phyloP scores from a whole-genome alignment of 2,888 invertebrate genomes.

The Dromius quadrimaculatus region DNA sequence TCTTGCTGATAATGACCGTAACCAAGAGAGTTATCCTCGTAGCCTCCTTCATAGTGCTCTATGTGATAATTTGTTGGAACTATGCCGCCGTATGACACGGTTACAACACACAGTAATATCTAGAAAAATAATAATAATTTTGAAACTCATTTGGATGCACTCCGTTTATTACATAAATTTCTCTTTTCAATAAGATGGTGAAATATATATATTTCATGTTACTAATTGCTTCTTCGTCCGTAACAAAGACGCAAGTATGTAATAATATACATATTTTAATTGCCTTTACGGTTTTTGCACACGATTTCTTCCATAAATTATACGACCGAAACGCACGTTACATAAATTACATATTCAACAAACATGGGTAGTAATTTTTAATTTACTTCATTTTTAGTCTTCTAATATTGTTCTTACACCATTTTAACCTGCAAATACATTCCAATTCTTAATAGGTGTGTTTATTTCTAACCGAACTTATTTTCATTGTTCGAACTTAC shows the following conservation, averaged over 20 bases:
- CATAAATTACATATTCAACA: too few relatives aligned
- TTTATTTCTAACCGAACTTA: too few relatives aligned
- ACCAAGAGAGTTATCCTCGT: background rate
- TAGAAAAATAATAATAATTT: background rate
- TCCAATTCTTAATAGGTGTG: too few relatives aligned
- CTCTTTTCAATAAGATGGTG: background rate
- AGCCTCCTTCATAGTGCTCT: background rate
- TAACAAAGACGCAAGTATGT: background rate
- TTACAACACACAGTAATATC: slow-evolving; percentile 2
- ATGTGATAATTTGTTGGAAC: background rate
- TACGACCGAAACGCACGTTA: background rate
- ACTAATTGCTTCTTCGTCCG: background rate
- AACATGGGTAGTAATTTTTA: too few relatives aligned
- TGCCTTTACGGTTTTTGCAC: background rate
- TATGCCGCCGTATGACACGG: background rate
- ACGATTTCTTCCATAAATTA: background rate
- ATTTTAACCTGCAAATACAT: too few relatives aligned
- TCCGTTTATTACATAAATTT: background rate
- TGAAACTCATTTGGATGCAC: too few relatives aligned
- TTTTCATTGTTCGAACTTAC: too few relatives aligned
- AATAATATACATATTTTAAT: background rate
- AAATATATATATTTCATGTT: background rate
- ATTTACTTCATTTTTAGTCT: too few relatives aligned
- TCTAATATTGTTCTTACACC: too few relatives aligned
- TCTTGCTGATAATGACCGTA: background rate